Evolutionary conservation across 2,888 invertebrate genomes (phyloP).

Genomic region (Saturnia pavonia): DNA sequence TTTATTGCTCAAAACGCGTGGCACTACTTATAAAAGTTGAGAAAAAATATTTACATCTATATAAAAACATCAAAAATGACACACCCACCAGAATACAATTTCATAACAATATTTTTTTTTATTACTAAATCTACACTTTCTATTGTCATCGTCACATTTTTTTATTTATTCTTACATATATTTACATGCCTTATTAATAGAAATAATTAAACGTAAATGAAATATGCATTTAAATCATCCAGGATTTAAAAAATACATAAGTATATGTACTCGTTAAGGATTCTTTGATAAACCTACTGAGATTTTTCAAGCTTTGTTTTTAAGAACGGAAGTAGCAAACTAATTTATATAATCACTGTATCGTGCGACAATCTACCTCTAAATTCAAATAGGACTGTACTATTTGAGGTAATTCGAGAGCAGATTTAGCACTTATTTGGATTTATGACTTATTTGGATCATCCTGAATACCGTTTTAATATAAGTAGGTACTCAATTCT

Average conservation of each 20-base stretch:
- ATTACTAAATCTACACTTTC: slow-evolving; percentile 41
- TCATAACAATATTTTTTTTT: background rate
- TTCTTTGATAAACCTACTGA: background rate
- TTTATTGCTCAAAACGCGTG: background rate
- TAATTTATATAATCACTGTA: background rate
- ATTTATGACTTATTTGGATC: too few relatives aligned
- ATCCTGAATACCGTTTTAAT: too few relatives aligned
- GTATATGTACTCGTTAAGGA: background rate
- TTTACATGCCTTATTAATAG: slow-evolving; percentile 35
- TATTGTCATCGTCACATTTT: slow-evolving; percentile 75
- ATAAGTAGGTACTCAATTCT: too few relatives aligned
- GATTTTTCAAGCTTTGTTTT: background rate
- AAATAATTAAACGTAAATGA: background rate
- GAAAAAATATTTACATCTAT: background rate
- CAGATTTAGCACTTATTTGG: too few relatives aligned
- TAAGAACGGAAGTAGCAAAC: background rate
- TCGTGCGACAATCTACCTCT: too few relatives aligned
- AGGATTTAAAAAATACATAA: too few relatives aligned
- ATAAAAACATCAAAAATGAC: background rate
- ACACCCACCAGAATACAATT: background rate
- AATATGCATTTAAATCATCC: background rate
- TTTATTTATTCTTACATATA: slow-evolving; percentile 31
- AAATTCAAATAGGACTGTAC: too few relatives aligned
- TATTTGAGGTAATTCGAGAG: too few relatives aligned
- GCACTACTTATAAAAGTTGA: background rate